phyloP scores from a whole-genome alignment of 1,140 invertebrate species.

The Chrysoperla carnea region DNA sequence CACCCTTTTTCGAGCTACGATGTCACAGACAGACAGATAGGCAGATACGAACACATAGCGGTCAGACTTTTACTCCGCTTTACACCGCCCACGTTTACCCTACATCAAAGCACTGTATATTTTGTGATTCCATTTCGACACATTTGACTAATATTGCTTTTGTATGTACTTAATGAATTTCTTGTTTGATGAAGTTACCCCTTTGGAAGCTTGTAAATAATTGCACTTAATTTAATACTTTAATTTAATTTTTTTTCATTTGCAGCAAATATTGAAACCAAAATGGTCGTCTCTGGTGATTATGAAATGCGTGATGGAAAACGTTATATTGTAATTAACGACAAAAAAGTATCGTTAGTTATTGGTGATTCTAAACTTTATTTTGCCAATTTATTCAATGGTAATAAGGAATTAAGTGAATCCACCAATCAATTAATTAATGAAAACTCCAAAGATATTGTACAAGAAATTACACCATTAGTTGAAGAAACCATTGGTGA shows the following conservation, averaged over 20 bases:
- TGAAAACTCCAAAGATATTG: constrained; percentile 27
- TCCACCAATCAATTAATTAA: constrained; percentile 28
- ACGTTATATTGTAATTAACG: neutral
- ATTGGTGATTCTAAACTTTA: neutral
- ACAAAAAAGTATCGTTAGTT: neutral
- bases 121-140: too few relatives aligned
- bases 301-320: neutral
- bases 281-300: neutral
- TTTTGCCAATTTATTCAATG: constrained; percentile 1
- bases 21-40: too few relatives aligned
- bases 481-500: constrained; percentile 16
- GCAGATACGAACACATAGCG: too few relatives aligned
- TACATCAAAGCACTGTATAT: too few relatives aligned
- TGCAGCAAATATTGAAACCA: neutral
- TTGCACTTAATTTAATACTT: too few relatives aligned
- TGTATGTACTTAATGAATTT: too few relatives aligned
- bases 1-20: too few relatives aligned
- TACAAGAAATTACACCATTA: constrained; percentile 28
- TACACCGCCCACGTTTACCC: too few relatives aligned
- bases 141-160: too few relatives aligned
- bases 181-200: too few relatives aligned
- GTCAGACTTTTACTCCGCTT: too few relatives aligned
- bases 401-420: constrained; percentile 9
- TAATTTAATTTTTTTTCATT: neutral
- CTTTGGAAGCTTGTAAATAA: too few relatives aligned